Percentiles rank a stretch among this genome's conserved stretches.
Conservation (phyloP, 2,113 vertebrate genomes). For the Sarotherodon lohbergeri region DNA sequence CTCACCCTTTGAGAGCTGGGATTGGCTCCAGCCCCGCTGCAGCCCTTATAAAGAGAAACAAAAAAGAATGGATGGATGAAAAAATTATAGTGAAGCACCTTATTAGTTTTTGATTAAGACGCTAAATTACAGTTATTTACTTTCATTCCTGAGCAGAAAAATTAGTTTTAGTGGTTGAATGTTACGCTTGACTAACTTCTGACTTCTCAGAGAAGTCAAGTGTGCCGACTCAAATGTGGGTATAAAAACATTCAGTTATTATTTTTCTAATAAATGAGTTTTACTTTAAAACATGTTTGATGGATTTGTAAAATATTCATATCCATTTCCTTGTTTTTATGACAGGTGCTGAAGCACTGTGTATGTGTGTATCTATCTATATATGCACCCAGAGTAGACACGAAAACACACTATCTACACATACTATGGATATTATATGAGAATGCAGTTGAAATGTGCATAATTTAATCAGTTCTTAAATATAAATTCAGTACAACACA, state of each 20-base stretch:
- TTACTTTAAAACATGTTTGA: neutral
- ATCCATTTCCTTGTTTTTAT: neutral
- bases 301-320: neutral
- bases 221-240: neutral
- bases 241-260: neutral
- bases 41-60: neutral
- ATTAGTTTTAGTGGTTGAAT: neutral
- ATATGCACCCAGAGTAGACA: neutral
- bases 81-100: neutral
- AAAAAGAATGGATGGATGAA: neutral
- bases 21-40: neutral
- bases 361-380: neutral
- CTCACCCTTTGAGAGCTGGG: neutral
- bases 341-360: neutral
- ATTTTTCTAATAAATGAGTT: neutral
- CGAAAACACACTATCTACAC: neutral
- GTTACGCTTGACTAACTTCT: neutral
- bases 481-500: neutral
- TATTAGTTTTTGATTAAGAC: neutral
- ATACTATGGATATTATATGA: neutral
- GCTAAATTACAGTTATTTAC: neutral
- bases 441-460: rapidly evolving
- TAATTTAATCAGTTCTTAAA: neutral
- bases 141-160: neutral
- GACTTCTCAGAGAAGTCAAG: neutral